Conservation (phyloP, 2,113 vertebrate genomes). For the Hyaena hyaena region DNA sequence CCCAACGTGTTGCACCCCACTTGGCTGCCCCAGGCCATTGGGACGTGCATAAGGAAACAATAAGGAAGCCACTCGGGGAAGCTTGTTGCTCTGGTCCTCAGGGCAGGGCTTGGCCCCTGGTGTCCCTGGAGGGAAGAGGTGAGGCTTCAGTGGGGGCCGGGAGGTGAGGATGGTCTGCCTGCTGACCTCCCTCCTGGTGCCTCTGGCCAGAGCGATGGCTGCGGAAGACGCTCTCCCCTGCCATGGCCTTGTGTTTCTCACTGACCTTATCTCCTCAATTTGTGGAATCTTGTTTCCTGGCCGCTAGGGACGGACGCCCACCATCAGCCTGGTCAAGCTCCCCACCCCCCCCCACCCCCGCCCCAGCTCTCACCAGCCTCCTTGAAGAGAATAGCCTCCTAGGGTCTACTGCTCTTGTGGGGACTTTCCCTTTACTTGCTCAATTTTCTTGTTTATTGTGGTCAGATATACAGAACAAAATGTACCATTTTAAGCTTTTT, state of each 20-base stretch:
- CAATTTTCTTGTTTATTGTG: too few relatives aligned
- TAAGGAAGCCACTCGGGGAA: background rate
- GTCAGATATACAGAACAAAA: background rate
- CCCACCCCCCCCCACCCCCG: background rate
- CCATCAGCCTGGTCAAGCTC: background rate
- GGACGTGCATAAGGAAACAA: background rate
- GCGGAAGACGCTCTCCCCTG: background rate
- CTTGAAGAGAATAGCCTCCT: background rate
- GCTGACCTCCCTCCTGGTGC: background rate
- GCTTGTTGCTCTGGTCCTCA: background rate
- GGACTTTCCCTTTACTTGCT: background rate
- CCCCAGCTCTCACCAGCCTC: background rate
- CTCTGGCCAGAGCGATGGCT: background rate
- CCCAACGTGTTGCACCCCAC: fast-evolving
- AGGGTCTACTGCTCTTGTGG: too few relatives aligned
- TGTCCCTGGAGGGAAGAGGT: background rate
- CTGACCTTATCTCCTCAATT: background rate
- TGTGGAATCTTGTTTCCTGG: background rate
- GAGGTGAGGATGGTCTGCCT: background rate
- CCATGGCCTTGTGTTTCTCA: background rate
- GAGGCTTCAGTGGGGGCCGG: too few relatives aligned
- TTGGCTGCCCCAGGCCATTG: background rate
- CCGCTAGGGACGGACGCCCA: background rate
- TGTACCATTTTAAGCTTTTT: background rate
- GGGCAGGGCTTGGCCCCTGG: background rate